Evolutionary conservation across 64 coral and sea anemone genomes (phyloP), one percentile per base, ranked within the genome.

Genomic region (Trachythela sp.): DNA sequence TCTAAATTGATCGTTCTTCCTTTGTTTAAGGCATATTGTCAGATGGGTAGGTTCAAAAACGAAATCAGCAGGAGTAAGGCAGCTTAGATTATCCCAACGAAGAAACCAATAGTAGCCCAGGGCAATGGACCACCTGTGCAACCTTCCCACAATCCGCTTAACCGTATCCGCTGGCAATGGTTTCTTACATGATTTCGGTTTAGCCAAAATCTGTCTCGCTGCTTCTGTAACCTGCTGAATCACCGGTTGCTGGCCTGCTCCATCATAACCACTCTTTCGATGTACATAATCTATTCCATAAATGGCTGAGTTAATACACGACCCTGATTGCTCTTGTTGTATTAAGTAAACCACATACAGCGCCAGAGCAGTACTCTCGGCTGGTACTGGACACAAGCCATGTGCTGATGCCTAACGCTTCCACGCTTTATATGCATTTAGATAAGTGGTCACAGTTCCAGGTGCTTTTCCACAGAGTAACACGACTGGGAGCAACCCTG

Each of bases 391-490:
- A 85, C 32, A 7, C 20, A 60, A 6, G 84, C 18, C 39, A 39
- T 86, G 84, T 1, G 5, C 0, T 3, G 0, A 3, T 26, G 90
- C 91, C 91, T 86, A 92, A 8, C n/a, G 32, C 39, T 71, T 38
- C 84, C 92, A 90, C 0, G 43, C 35, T 58, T 52, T 51, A 48
- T 76, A 94, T 20, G 70, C 88, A n/a, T 24, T 18, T 18, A 94
- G 9, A 86, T 93, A 93, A 14, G 59, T 77, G 29, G 2, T 13
- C 8, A 86, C 64, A 39, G 87, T 93, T 34, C 32, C 41, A n/a
- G 77, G 83, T 31, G 91, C 91, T 56, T 75, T 72, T 48, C 88
- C 91, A 29, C 43, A 83, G 8, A 93, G 30, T 20, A 94, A 35
- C 54, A 90, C 40, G 40, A 36, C 24, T 32, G 88, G 92, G 45